phyloP scores from a whole-genome alignment of 2,888 invertebrate genomes.

The Eristalis arbustorum region DNA sequence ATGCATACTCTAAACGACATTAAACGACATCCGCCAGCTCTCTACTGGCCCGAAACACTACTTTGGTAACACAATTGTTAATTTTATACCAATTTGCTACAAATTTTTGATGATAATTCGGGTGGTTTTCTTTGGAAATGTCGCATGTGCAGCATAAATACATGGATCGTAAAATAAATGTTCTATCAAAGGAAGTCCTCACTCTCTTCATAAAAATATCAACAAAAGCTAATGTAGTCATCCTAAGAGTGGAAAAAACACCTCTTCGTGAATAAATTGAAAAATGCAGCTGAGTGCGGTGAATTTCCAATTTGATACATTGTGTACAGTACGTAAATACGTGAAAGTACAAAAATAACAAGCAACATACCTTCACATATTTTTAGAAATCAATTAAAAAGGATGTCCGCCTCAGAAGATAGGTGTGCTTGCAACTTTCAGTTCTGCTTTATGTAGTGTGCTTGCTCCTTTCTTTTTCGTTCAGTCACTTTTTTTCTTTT shows the following conservation, averaged over 20 bases:
- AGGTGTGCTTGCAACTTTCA: not conserved
- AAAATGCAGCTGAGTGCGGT: not conserved
- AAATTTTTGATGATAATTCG: no score
- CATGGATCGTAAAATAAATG: no score
- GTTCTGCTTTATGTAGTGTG: not conserved
- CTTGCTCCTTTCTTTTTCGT: not conserved
- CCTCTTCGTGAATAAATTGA: conserved; percentile 12
- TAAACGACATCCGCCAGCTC: no score
- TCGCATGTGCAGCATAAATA: no score
- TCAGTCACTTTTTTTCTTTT: conserved; percentile 24
- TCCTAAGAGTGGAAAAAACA: not conserved
- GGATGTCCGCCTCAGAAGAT: conserved; percentile 11
- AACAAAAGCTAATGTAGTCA: no score
- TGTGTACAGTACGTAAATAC: conserved; percentile 81
- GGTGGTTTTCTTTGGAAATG: no score
- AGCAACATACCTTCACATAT: conserved; percentile 35
- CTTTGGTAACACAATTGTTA: no score
- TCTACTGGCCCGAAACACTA: no score
- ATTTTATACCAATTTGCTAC: no score
- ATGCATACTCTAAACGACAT: no score
- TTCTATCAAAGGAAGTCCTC: no score
- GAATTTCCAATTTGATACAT: not conserved
- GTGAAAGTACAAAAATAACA: not conserved
- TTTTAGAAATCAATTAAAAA: conserved; percentile 31
- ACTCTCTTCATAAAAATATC: no score